Conservation (phyloP, 2,888 invertebrate genomes). For the Erebia ligea region DNA sequence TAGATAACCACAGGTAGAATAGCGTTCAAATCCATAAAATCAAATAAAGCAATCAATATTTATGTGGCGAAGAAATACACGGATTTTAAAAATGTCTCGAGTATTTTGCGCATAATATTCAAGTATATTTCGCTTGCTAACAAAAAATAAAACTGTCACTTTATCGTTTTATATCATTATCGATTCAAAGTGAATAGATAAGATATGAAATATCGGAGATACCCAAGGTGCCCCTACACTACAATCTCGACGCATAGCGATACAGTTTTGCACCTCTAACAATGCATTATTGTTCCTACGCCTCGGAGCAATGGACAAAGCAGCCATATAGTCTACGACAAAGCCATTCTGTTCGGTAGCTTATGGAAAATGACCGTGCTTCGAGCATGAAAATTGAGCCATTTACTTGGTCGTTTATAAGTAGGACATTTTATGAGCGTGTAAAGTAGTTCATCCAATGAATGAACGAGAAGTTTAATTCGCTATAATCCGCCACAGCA, state of each 20-base stretch:
- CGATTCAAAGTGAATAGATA: conserved; percentile 5
- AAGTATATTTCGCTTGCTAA: too few species aligned
- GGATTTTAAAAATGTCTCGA: too few species aligned
- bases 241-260: conserved; percentile 20
- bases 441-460: not conserved
- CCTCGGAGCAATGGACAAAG: conserved; percentile 20
- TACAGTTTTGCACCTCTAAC: conserved; percentile 29
- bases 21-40: too few species aligned
- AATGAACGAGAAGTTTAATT: too few species aligned
- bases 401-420: not conserved
- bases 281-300: conserved; percentile 37
- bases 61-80: too few species aligned
- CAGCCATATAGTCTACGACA: conserved; percentile 17
- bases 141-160: not conserved
- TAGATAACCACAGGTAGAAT: too few species aligned
- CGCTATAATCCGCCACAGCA: too few species aligned
- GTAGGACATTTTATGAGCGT: not conserved
- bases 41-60: too few species aligned
- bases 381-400: conserved; percentile 3
- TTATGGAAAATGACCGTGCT: conserved; percentile 4
- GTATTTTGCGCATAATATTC: too few species aligned
- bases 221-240: conserved; percentile 29
- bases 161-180: not conserved
- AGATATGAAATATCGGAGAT: conserved; percentile 29
- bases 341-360: conserved; percentile 24